Conservation (phyloP, 92 coral and sea anemone genomes). For the Pocillopora meandrina region DNA sequence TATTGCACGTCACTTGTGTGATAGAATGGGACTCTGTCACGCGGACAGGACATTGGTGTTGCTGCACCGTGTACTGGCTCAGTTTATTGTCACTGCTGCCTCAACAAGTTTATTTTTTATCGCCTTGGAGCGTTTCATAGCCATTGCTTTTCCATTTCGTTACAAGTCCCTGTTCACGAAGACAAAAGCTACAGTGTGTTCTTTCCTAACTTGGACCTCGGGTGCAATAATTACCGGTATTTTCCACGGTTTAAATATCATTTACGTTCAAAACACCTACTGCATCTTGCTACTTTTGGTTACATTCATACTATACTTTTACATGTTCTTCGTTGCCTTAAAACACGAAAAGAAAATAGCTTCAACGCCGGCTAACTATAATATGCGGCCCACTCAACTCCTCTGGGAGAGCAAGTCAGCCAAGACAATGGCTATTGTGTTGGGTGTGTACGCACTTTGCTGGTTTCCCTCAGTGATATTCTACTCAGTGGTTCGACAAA, state of each 20-base stretch:
- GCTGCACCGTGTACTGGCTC: constrained; percentile 19
- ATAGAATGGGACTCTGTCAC: constrained; percentile 23
- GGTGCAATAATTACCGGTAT: constrained; percentile 22
- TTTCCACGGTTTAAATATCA: constrained; percentile 21
- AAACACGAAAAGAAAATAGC: constrained; percentile 38
- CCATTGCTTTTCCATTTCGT: constrained; percentile 36
- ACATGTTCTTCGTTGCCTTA: constrained; percentile 32
- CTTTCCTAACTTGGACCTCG: constrained; percentile 17
- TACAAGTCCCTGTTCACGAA: constrained; percentile 31
- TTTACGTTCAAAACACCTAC: not conserved
- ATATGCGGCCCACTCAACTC: not conserved
- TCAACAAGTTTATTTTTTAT: constrained; percentile 25
- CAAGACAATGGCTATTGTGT: constrained; percentile 34
- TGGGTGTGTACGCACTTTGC: constrained; percentile 32
- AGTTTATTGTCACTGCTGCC: constrained; percentile 30
- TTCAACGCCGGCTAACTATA: not conserved
- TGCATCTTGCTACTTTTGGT: constrained; percentile 18
- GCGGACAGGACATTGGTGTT: not conserved
- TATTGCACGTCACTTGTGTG: constrained; percentile 25
- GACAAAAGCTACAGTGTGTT: constrained; percentile 13
- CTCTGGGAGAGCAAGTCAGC: constrained; percentile 43
- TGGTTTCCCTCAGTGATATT: constrained; percentile 41
- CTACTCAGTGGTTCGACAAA: constrained; percentile 16
- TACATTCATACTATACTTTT: constrained; percentile 23
- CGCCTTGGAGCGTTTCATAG: constrained; percentile 35